Base-by-base conservation (phyloP, 2,113 vertebrate species). In the Gallinago paraguaiae region DNA sequence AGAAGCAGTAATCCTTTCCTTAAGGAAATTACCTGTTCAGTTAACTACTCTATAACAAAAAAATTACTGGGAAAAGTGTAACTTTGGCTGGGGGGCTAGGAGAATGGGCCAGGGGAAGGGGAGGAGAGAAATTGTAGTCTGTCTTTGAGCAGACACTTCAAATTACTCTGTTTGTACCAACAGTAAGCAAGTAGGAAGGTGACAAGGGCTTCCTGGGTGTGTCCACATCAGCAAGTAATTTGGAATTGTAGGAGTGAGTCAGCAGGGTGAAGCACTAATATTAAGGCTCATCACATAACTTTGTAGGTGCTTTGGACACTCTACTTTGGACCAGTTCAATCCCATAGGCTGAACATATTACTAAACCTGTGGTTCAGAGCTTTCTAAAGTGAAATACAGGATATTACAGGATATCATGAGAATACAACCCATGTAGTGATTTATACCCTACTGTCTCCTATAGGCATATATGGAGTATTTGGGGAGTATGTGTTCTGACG, bases 1-100 rank as follows among this genome's bases (percentile, higher is more conserved):
- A 94, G 70, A 93, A 93, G 57, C 5, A 95, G 81, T 78, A 97
- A 92, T 77, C 33, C 54, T 92, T 85, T 82, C 43, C 92, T 70
- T 60, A 93, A 92, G 50, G 69, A 84, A 94, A 82, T 89, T 96
- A 96, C 43, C 78, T 86, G 33, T 43, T 86, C 63, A 86, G 35
- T 61, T 51, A 92, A 89, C 46, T 84, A 93, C 7, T 77, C 19
- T 50, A 11, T 16, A 78, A 91, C 59, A 90, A 95, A 93, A 96
- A 10, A 91, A 77, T 33, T 8, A 64, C 6, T 61, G 69, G 61
- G 50, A 71, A 88, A 96, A 53, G 50, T 14, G 7, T 33, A 39
- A 50, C 13, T 85, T 88, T 43, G 28, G 7, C 22, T 63, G 82
- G 70, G 16, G 22, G 14, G 24, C 14, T 45, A 8, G 45, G 33